Base-by-base conservation (phyloP, 2,113 vertebrate species). In the Cromileptes altivelis region DNA sequence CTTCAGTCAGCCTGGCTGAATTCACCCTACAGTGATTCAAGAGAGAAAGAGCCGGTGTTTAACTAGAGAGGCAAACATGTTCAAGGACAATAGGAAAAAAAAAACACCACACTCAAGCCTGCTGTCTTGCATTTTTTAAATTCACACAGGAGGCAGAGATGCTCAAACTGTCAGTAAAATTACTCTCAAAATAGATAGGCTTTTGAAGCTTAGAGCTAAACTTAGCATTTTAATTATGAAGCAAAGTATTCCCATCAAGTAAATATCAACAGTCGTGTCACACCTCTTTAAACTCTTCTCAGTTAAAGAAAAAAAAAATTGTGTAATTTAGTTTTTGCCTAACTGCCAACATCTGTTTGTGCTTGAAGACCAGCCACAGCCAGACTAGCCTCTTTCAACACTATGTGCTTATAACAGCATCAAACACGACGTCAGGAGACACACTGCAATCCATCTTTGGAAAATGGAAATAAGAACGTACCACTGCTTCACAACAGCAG, bases 301-400 rank as follows among this genome's bases (percentile, higher is more conserved):
- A 58, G 53, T 37, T 71, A 57, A 65, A 78, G 73, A 71, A 55
- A 84, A 80, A 85, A 78, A 85, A 78, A 84, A 27, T 55, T 64
- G 18, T 70, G 42, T 50, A 21, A 81, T 86, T 79, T 57, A 23
- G 33, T 47, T 67, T 83, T 53, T 72, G 25, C 47, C 52, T 88
- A 69, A 85, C 78, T 84, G 82, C 83, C 64, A 81, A 75, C 78
- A 87, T 82, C 80, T 79, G 84, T 80, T 84, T 65, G 68, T 71
- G 68, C 78, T 78, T 14, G 49, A 89, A 64, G 65, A 78, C 64
- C 50, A 80, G 45, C 52, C 64, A 9, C 50, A 74, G 60, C 42
- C 56, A 86, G 62, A 49, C 27, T 64, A 18, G 37, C 27, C 55
- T 78, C 75, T 87, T 65, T 70, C 62, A 78, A 63, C 72, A 71